Conservation (phyloP, 2,113 vertebrate species). For the Desmodus rotundus region DNA sequence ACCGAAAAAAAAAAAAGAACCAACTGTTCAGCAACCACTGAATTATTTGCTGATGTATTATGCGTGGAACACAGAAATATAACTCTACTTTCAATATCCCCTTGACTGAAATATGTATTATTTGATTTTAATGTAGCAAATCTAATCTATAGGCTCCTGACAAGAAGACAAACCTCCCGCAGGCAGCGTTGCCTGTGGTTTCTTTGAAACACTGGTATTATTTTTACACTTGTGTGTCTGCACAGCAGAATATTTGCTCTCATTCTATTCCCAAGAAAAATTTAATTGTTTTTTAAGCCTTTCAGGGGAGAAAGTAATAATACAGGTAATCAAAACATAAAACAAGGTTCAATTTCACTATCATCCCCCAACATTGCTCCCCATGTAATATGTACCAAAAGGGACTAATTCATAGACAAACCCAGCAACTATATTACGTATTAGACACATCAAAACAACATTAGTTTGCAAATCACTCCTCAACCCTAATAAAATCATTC, state of each 20-base stretch:
- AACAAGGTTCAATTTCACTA: conserved; percentile 59
- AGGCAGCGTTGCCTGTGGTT: conserved; percentile 40
- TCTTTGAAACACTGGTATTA: conserved; percentile 59
- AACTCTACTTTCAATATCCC: conserved; percentile 51
- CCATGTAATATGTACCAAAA: not conserved
- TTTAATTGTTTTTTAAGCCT: conserved; percentile 63
- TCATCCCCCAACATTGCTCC: conserved; percentile 51
- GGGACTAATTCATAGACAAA: conserved; percentile 63
- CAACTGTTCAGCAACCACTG: not conserved
- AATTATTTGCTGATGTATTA: conserved; percentile 63
- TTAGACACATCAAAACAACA: conserved; percentile 41
- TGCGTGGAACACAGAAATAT: not conserved
- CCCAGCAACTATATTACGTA: not conserved
- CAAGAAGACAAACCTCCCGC: conserved; percentile 40
- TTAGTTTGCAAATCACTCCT: conserved; percentile 66
- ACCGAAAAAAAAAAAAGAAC: not conserved
- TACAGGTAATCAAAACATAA: conserved; percentile 67
- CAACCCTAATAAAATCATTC: conserved; percentile 65
- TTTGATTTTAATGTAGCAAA: conserved; percentile 60
- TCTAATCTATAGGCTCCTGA: conserved; percentile 56
- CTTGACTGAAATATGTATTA: conserved; percentile 49
- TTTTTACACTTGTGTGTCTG: conserved; percentile 32
- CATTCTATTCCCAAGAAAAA: conserved; percentile 42
- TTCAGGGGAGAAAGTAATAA: conserved; percentile 56
- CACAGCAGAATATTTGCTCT: conserved; percentile 51